A percentile compares a stretch with the other conserved stretches of the same genome.
These are phyloP conservation scores for Stichopus chloronotus DNA, from an alignment of 35 echinoderm and acorn worm genomes.

Conservation along the genomic window DNA sequence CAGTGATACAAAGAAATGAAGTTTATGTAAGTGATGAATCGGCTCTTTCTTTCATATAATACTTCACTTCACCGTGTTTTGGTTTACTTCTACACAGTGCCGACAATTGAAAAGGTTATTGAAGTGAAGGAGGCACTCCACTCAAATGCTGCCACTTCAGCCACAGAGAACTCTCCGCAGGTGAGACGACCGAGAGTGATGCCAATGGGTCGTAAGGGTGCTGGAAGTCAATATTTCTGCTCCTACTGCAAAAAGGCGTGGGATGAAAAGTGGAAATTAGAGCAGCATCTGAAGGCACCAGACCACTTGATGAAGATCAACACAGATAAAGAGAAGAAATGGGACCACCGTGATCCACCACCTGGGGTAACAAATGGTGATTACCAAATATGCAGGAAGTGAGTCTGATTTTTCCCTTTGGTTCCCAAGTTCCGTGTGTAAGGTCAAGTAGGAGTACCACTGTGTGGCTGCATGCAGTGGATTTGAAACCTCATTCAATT, in stretches of 20 bases:
- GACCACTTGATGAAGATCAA: conserved; percentile 78
- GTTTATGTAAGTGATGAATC: no score
- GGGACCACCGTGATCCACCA: conserved; percentile 81
- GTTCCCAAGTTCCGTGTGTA: no score
- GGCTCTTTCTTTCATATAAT: not conserved
- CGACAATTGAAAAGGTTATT: conserved; percentile 21
- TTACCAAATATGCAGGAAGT: conserved; percentile 69
- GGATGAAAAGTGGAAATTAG: conserved; percentile 50
- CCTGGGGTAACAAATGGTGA: conserved; percentile 72
- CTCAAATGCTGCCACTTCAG: not conserved
- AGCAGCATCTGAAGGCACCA: conserved; percentile 59
- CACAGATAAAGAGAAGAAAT: conserved; percentile 79
- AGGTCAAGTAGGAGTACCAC: no score
- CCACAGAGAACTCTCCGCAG: not conserved
- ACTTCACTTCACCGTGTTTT: not conserved
- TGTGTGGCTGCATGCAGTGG: no score
- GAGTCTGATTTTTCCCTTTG: not conserved
- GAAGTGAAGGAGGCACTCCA: not conserved
- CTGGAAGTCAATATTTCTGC: conserved; percentile 57
- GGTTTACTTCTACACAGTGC: not conserved
- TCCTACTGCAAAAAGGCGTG: conserved; percentile 71
- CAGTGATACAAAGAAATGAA: no score
- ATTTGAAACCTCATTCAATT: no score
- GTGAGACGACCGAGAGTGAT: not conserved
- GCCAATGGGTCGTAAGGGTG: not conserved